A percentile compares a stretch with the other conserved stretches of the same genome.
Conservation (phyloP, 2,797 vertebrate genomes). For the Scyliorhinus canicula region DNA sequence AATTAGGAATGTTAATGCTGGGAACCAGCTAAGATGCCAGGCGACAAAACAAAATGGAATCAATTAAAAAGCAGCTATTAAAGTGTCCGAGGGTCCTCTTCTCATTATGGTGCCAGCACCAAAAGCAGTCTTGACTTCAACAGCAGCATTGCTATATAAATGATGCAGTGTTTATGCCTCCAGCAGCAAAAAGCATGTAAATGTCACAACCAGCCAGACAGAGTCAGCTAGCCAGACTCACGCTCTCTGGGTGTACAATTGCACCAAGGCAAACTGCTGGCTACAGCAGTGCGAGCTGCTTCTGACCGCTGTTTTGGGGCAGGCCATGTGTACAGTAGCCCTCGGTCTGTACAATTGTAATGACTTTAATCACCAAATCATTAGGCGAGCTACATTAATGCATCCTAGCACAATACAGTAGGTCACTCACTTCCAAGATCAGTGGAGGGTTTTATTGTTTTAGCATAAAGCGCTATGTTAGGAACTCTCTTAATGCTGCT, state of each 20-base stretch:
- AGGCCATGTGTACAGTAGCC: not conserved
- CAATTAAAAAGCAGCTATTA: not conserved
- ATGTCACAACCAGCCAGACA: not conserved
- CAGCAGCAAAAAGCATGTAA: not conserved
- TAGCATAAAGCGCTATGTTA: too few relatives aligned
- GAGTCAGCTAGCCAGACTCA: not conserved
- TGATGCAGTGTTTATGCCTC: not conserved
- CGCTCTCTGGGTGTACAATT: not conserved
- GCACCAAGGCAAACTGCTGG: not conserved
- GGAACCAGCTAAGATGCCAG: not conserved
- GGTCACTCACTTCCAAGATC: not conserved
- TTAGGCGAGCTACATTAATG: not conserved
- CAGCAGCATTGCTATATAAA: not conserved
- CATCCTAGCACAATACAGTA: not conserved
- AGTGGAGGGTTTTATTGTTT: not conserved
- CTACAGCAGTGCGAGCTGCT: not conserved
- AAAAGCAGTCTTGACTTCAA: not conserved
- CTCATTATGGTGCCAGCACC: not conserved
- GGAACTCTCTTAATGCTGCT: too few relatives aligned
- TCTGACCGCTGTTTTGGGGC: not conserved
- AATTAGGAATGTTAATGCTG: not conserved
- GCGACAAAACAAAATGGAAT: not conserved
- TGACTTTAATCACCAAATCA: not conserved
- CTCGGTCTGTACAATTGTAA: not conserved
- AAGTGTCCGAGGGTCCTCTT: not conserved